Base-by-base conservation (phyloP, 2,797 vertebrate species). In the Coranthus polyacanthus region DNA sequence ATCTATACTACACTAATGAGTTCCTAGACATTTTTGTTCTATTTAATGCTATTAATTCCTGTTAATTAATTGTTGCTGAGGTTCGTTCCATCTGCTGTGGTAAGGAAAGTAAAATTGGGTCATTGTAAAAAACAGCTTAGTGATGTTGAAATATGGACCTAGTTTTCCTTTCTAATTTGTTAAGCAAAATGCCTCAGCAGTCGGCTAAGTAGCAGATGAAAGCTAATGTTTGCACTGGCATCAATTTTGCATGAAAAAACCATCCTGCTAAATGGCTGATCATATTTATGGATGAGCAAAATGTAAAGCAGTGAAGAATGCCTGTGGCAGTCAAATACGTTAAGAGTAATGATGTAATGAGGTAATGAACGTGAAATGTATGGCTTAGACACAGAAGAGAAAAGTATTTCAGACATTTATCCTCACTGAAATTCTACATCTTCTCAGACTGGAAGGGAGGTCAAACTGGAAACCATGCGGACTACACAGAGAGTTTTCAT, bases 41-140 rank as follows among this genome's bases (percentile, higher is more conserved):
- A 93, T 94, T 88, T 93, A 93, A 88, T 92, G 89, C 83, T 88
- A 92, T 93, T 90, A 89, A 89, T 94, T 92, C 87, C 74, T 55
- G 84, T 84, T 92, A 95, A 95, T 95, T 95, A 94, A 95, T 93
- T 94, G 90, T 91, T 93, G 86, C 85, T 69, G 82, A 85, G 84
- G 52, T 87, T 87, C 71, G 81, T 89, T 93, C 92, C 88, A 92
- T 95, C 87, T 94, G 84, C 85, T 88, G 87, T 89, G 66, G 81
- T 88, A 75, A 68, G 81, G 84, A 81, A 86, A 87, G 61, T 78
- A 72, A 89, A 93, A 92, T 57, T 91, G 71, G 91, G 91, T 90
- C 89, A 92, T 78, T 87, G 68, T 79, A 88, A 70, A 86, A 72
- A 86, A 79, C 42, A 72, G 75, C 61, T 83, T 81, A 56, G 65